Conservation (phyloP, 2,888 invertebrate species). For the Eupithecia centaureata region DNA sequence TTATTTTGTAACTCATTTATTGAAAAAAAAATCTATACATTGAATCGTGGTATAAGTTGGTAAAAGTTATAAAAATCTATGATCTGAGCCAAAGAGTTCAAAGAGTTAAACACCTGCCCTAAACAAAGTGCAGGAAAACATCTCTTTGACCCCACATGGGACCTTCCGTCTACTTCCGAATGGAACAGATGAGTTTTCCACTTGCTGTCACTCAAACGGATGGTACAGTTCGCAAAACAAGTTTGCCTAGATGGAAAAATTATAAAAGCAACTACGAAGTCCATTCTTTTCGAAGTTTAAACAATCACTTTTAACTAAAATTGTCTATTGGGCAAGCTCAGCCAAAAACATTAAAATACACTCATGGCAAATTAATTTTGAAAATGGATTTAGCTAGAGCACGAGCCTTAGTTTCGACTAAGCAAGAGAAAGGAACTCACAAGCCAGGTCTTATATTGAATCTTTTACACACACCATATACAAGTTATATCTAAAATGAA, state of each 20-base stretch:
- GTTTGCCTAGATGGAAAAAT: background rate
- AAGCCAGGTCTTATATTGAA: no score
- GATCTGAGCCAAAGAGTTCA: background rate
- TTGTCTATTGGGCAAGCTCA: background rate
- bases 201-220: conserved; percentile 4
- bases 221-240: background rate
- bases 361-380: no score
- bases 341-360: no score
- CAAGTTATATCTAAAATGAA: no score
- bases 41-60: no score
- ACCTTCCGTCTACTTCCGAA: background rate
- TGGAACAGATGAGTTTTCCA: conserved; percentile 8
- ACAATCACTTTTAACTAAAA: no score
- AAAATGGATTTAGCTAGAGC: no score
- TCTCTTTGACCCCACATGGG: background rate
- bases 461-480: no score
- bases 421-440: no score
- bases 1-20: no score
- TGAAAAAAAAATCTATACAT: no score
- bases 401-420: no score
- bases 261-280: background rate
- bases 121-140: background rate
- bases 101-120: background rate
- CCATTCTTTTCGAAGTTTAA: background rate
- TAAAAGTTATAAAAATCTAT: background rate